Evolutionary conservation across 2,888 invertebrate genomes (phyloP).

Genomic region (Diarsia rubi): DNA sequence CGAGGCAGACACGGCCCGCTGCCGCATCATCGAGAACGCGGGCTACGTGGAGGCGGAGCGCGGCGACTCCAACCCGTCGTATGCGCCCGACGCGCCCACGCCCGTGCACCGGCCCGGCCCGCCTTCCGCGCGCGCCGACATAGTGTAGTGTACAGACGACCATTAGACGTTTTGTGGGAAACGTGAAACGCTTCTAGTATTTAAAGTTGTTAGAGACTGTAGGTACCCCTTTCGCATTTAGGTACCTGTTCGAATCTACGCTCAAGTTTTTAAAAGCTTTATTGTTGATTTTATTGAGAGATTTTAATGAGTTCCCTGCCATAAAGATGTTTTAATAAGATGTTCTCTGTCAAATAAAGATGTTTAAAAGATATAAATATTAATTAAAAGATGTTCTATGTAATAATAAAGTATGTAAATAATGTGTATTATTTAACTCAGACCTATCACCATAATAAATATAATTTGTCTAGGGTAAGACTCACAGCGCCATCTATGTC

Average conservation of each 20-base stretch:
- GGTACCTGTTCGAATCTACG: constrained; percentile 88
- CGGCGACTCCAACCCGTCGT: constrained; percentile 87
- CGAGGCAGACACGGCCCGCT: constrained; percentile 81
- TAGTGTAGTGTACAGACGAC: constrained; percentile 81
- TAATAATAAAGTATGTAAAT: constrained; percentile 79
- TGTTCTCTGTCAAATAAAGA: constrained; percentile 81
- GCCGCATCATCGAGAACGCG: constrained; percentile 89
- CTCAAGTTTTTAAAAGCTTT: constrained; percentile 90
- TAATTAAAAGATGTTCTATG: constrained; percentile 85
- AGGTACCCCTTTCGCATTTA: constrained; percentile 85
- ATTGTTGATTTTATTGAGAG: constrained; percentile 87
- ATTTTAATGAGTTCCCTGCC: constrained; percentile 88
- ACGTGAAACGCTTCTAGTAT: constrained; percentile 90
- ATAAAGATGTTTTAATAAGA: constrained; percentile 81
- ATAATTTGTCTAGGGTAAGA: not conserved
- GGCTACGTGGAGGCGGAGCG: constrained; percentile 86
- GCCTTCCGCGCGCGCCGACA: constrained; percentile 73
- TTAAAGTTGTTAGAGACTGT: constrained; percentile 86
- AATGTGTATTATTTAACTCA: constrained; percentile 46
- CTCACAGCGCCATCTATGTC: constrained; percentile 61
- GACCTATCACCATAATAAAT: not conserved
- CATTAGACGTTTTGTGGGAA: constrained; percentile 86
- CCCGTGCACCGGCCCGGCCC: constrained; percentile 82
- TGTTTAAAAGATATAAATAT: constrained; percentile 82
- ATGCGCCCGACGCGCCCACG: constrained; percentile 86